A percentile compares a stretch with the other conserved stretches of the same genome.
phyloP scores from a whole-genome alignment of 1,140 invertebrate genomes.

The Pissodes strobi region DNA sequence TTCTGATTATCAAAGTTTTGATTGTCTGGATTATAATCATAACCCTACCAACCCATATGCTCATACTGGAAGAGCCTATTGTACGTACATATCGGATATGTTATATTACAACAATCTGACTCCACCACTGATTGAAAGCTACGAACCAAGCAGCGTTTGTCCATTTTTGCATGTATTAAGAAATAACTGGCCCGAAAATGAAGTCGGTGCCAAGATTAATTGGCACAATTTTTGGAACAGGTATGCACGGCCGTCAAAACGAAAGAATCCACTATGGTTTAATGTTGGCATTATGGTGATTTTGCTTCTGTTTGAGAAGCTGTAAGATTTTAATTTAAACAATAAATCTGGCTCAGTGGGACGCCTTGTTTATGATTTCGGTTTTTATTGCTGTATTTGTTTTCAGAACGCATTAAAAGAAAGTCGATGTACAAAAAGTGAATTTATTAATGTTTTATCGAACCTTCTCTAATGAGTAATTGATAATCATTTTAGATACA shows the following conservation, averaged over 20 bases:
- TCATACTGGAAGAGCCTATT: too few relatives aligned
- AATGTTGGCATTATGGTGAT: constrained; percentile 34
- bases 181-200: constrained; percentile 34
- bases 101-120: background rate
- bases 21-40: too few relatives aligned
- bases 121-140: background rate
- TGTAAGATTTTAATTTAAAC: constrained; percentile 30
- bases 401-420: background rate
- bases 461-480: too few relatives aligned
- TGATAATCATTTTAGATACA: too few relatives aligned
- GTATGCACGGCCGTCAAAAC: constrained; percentile 28
- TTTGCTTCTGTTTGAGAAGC: constrained; percentile 29
- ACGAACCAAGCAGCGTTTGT: constrained; percentile 2
- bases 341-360: constrained; percentile 19
- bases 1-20: too few relatives aligned
- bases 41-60: too few relatives aligned
- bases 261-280: constrained; percentile 26
- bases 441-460: too few relatives aligned
- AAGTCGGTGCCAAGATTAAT: constrained; percentile 32
- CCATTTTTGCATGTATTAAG: constrained; percentile 30
- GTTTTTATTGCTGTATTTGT: constrained; percentile 2
- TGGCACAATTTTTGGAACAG: constrained; percentile 30
- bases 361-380: constrained; percentile 13
- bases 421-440: too few relatives aligned
- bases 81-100: too few relatives aligned